phyloP scores from a whole-genome alignment of 1,140 invertebrate genomes.

The Ostrea denselamellosa region DNA sequence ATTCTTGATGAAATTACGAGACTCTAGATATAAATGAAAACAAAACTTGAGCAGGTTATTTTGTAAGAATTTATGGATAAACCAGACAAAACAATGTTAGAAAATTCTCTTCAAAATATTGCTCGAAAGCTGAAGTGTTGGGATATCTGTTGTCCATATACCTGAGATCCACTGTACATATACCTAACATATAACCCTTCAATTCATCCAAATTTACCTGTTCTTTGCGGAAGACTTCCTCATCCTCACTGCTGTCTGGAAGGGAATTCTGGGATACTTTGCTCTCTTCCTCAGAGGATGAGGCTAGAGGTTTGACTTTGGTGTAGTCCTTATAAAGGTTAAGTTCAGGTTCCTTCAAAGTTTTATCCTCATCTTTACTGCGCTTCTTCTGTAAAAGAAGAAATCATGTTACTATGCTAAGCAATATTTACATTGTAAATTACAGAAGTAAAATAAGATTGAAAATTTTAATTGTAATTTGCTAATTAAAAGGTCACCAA shows the following conservation, averaged over 20 bases:
- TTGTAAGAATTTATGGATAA: too few species aligned
- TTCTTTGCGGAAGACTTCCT: conserved; percentile 62
- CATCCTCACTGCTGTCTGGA: conserved; percentile 63
- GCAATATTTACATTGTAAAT: not conserved
- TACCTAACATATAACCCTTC: too few species aligned
- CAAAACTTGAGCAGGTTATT: too few species aligned
- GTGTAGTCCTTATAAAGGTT: conserved; percentile 75
- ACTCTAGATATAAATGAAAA: too few species aligned
- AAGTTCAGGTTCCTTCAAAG: conserved; percentile 66
- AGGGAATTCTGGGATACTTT: conserved; percentile 58
- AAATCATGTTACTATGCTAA: not conserved
- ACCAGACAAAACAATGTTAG: too few species aligned
- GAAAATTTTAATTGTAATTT: too few species aligned
- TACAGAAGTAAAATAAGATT: too few species aligned
- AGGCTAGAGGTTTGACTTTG: conserved; percentile 80
- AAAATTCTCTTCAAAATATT: too few species aligned
- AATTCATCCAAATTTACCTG: not conserved
- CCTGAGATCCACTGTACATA: too few species aligned
- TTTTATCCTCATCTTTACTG: conserved; percentile 74
- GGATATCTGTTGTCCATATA: too few species aligned
- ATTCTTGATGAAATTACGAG: too few species aligned
- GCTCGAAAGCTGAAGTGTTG: too few species aligned
- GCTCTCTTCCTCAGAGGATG: conserved; percentile 65
- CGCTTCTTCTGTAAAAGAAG: conserved; percentile 43
- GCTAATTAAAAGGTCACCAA: not conserved